phyloP scores from a whole-genome alignment of 2,113 vertebrate species.

The Balaenoptera acutorostrata region DNA sequence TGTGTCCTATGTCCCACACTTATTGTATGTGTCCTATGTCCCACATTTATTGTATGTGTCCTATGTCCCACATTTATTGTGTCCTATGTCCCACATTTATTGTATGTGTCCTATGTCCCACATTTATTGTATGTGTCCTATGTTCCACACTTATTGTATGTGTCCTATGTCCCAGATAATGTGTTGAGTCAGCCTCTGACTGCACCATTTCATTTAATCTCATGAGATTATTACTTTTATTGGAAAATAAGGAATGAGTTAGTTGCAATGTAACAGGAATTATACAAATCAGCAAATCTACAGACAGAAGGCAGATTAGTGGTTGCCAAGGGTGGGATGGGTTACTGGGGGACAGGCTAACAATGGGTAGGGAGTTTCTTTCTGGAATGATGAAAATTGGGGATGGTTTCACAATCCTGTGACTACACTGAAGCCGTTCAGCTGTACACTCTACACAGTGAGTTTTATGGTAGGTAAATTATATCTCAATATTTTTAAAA shows the following conservation, averaged over 20 bases:
- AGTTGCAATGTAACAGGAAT: background rate
- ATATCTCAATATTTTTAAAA: background rate
- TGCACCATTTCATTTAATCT: background rate
- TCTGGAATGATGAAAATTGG: background rate
- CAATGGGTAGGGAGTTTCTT: background rate
- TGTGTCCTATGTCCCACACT: too few relatives aligned
- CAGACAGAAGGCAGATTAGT: background rate
- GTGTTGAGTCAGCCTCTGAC: background rate
- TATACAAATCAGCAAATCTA: background rate
- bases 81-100: too few relatives aligned
- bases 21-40: too few relatives aligned
- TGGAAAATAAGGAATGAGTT: background rate
- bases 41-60: too few relatives aligned
- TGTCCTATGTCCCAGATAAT: background rate
- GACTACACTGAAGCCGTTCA: background rate
- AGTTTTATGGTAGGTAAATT: background rate
- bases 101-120: too few relatives aligned
- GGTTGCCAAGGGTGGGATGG: background rate
- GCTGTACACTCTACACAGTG: background rate
- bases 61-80: too few relatives aligned
- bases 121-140: too few relatives aligned
- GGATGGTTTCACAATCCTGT: background rate
- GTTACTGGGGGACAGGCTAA: background rate
- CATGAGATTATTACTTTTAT: background rate
- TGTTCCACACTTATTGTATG: too few relatives aligned